These are phyloP conservation scores for Chloroclystis v-ata DNA, from an alignment of 2,888 invertebrate genomes.

Conservation along the genomic window DNA sequence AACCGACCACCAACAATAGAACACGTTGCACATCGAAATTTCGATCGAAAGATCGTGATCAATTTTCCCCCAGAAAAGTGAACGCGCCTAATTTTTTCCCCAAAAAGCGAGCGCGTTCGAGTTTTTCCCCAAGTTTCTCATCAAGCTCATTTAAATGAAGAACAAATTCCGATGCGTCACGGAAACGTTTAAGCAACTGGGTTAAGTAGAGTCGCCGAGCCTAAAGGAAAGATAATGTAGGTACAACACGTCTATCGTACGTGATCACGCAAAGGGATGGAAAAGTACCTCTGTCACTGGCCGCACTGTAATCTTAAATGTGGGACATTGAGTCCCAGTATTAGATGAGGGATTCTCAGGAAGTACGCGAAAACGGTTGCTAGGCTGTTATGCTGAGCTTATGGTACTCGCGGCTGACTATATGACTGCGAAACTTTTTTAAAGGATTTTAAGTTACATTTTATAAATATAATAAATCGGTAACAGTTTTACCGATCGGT, in stretches of 20 bases:
- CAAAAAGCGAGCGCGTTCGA: conserved; percentile 9
- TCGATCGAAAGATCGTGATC: conserved; percentile 1
- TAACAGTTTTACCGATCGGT: too few species aligned
- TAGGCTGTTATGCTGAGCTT: too few species aligned
- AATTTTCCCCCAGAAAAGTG: conserved; percentile 6
- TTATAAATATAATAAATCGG: too few species aligned
- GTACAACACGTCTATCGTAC: conserved; percentile 33
- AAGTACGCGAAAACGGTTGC: too few species aligned
- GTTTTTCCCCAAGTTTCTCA: conserved; percentile 52
- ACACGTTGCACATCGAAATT: conserved; percentile 4
- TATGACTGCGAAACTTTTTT: too few species aligned
- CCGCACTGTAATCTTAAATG: neutral
- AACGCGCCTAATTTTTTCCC: conserved; percentile 4
- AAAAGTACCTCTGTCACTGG: conserved; percentile 4
- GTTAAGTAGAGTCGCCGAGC: conserved; percentile 54
- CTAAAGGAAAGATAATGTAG: conserved; percentile 47
- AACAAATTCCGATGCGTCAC: conserved; percentile 63
- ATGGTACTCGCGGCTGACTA: too few species aligned
- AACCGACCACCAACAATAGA: neutral
- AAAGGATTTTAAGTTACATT: too few species aligned
- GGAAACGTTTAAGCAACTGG: conserved; percentile 52
- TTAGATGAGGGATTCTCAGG: too few species aligned
- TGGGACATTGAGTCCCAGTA: neutral
- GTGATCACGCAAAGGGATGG: conserved; percentile 40
- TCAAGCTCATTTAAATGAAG: conserved; percentile 58